Base-by-base conservation (phyloP, 2,888 invertebrate genomes). In the Stenotaenia linearis region DNA sequence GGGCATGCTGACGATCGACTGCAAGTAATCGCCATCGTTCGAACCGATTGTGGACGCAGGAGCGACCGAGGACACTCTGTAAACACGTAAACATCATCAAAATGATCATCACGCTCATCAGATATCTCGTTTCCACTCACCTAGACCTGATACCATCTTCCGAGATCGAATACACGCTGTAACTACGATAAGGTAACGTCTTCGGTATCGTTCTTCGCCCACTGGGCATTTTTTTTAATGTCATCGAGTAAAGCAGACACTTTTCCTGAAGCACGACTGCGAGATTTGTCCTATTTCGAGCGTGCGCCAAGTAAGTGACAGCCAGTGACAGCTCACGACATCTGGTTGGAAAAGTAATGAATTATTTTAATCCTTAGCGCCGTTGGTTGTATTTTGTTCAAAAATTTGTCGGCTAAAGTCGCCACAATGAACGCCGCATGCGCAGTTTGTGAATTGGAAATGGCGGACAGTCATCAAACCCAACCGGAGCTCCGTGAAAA, bases 1-100 rank as follows among this genome's bases (percentile, higher is more conserved):
- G 9, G 86, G 86, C 30, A 80, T 77, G 10, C 32, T 69, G 35
- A 78, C 10, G 6, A 40, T 40, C 40, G 40, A 15, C 5, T 40
- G 40, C 40, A 40, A 15, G 32, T 23, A 21, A 40, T 74, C 28
- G 40, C 69, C 15, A 56, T 40, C 40, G 45, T 40, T 74, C 28
- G 74, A 40, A 0, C 40, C 40, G 1, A 15, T 4, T 3, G 40
- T 40, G 10, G 40, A 40, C 40, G 40, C 5, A 0, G 56, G 56
- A 0, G 56, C 23, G 21, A 56, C 56, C 7, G 56, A 23, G 3
- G 56, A 56, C 56, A 56, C 56, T 56, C 56, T 56, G 56, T n/a
- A 56, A 40, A 7, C 0, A 40, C 7, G 12, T 12, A 4, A 37
- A 37, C 7, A 37, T 12, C 7, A 37, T 10, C 37, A 28, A n/a